Base-by-base conservation (phyloP, 1,140 invertebrate genomes). In the Dendroctonus valens region DNA sequence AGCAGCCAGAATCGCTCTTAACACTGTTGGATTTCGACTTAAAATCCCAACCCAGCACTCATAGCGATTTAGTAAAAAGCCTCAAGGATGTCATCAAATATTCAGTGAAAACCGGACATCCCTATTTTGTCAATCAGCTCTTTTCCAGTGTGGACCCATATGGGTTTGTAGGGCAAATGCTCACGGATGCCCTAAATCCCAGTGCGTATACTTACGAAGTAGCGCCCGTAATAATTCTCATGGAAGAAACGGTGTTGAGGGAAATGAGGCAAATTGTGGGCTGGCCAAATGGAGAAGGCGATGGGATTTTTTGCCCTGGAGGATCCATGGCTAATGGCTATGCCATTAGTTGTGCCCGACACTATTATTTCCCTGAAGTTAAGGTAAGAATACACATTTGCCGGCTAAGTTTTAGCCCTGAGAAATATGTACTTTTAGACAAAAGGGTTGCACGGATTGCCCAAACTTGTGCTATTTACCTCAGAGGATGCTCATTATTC, bases 301-400 rank as follows among this genome's bases (percentile, higher is more conserved):
- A 94, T 79, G 96, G 93, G 0, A 93, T 98, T 51, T 97, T 98
- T 79, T 93, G 91, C 74, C 96, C 96, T 7, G 96, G 96, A 40
- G 96, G 96, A 0, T 96, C 94, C 0, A 91, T 98, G 70, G 91
- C 95, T 3, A 98, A 98, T 77, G 90, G 96, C 64, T 98, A 98
- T 77, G 95, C 92, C 9, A 93, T 98, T 60, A 91, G 92, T 74
- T 86, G 93, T 64, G 96, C 96, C 3, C 81, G 96, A 42, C 89
- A 91, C 74, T 79, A 86, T 68, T 82, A 83, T 61, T 86, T 87
- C 74, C 93, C 94, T 7, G 85, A 92, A 65, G 82, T 89, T 42
- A 97, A 96, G 86, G 86, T 87, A 73, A 81, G 73, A 46, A 9
- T 46, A 11, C 12, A 46, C 44, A 9, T 12, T 12, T 0, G 9